Evolutionary conservation across 2,888 invertebrate species (phyloP).

Genomic region (Neoitamus cyanurus): DNA sequence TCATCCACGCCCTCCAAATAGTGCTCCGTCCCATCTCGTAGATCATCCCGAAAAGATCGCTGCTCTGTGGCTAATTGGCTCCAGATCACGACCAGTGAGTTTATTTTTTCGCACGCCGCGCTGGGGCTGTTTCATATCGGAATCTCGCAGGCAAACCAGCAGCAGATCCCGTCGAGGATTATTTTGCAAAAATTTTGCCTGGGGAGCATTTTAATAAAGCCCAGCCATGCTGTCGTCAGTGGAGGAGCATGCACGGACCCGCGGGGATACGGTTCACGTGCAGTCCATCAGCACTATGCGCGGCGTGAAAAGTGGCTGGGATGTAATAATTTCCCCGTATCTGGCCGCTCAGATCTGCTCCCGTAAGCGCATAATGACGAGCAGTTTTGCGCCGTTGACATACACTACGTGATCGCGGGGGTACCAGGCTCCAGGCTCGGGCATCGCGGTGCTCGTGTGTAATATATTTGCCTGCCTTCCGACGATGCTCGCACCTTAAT

Average conservation of each 20-base stretch:
- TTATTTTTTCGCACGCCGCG: not conserved
- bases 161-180: not conserved
- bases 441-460: not conserved
- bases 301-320: slow-evolving; percentile 33
- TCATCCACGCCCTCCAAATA: not conserved
- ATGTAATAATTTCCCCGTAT: slow-evolving; percentile 36
- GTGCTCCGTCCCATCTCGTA: not conserved
- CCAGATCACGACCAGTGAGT: not conserved
- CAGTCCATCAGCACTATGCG: slow-evolving; percentile 40
- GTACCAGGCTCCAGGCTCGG: not conserved
- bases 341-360: slow-evolving; percentile 26
- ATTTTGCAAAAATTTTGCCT: slow-evolving; percentile 20
- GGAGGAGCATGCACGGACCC: not conserved
- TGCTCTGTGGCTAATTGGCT: not conserved
- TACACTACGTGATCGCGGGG: slow-evolving; percentile 20
- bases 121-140: not conserved
- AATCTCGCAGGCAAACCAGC: not conserved
- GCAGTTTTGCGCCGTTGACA: slow-evolving; percentile 10
- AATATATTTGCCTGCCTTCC: slow-evolving; percentile 16
- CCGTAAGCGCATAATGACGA: slow-evolving; percentile 20
- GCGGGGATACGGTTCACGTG: slow-evolving; percentile 22
- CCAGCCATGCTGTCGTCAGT: not conserved
- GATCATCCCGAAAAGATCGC: not conserved
- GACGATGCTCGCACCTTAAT: slow-evolving; percentile 28
- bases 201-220: slow-evolving; percentile 15